phyloP scores from a whole-genome alignment of 1,140 invertebrate genomes.

The Aphaenogaster rudis region DNA sequence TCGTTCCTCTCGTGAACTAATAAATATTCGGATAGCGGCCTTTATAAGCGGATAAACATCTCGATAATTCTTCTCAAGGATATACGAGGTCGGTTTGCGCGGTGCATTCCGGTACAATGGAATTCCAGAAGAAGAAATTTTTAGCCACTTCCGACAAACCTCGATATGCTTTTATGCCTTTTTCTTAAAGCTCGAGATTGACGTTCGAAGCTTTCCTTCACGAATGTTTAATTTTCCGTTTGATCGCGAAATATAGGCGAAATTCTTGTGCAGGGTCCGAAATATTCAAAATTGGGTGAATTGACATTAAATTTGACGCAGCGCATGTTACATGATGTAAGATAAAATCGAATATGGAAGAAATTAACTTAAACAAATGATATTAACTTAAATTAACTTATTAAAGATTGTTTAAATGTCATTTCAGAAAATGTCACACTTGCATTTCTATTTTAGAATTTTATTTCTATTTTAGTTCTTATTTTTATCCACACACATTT shows the following conservation, averaged over 20 bases:
- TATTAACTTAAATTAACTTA: too few species aligned
- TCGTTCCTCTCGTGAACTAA: conserved; percentile 68
- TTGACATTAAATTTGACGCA: neutral
- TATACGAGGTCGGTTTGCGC: conserved; percentile 32
- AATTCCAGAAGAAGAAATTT: conserved; percentile 44
- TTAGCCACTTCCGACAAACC: conserved; percentile 28
- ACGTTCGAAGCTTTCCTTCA: neutral
- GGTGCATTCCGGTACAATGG: conserved; percentile 59
- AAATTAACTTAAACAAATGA: neutral
- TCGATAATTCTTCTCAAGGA: conserved; percentile 75
- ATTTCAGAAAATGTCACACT: neutral
- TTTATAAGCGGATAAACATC: conserved; percentile 80
- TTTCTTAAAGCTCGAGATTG: neutral
- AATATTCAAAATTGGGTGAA: neutral
- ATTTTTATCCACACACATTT: neutral
- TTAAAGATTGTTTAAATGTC: neutral
- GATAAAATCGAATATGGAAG: neutral
- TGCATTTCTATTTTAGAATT: neutral
- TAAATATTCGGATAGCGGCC: conserved; percentile 78
- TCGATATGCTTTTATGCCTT: conserved; percentile 49
- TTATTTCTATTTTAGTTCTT: neutral
- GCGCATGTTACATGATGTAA: neutral
- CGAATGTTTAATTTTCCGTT: conserved; percentile 7
- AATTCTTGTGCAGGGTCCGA: neutral
- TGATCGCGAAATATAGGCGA: neutral